Conservation (phyloP, 2,888 invertebrate species). For the Leptinotarsa tumamoca region DNA sequence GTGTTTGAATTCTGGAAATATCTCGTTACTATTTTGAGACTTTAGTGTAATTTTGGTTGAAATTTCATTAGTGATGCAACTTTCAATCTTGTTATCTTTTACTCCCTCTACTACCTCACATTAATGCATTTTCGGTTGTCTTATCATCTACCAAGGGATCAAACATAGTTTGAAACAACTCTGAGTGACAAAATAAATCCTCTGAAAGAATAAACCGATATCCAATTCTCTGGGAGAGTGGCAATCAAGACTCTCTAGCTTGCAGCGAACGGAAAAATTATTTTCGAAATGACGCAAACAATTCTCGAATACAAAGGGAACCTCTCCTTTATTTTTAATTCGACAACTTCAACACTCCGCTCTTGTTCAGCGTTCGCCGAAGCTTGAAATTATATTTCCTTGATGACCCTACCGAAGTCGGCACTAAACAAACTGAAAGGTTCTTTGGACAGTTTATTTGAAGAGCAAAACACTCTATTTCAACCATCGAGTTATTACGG, state of each 20-base stretch:
- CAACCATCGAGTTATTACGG: slow-evolving; percentile 22
- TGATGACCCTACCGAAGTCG: slow-evolving; percentile 28
- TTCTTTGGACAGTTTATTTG: slow-evolving; percentile 26
- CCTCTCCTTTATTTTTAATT: slow-evolving; percentile 22
- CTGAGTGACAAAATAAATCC: not conserved
- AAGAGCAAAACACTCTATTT: slow-evolving; percentile 24
- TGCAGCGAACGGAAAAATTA: slow-evolving; percentile 5
- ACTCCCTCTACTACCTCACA: too few species aligned
- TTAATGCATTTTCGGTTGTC: too few species aligned
- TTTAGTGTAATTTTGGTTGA: too few species aligned
- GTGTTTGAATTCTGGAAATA: too few species aligned
- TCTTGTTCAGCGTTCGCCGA: slow-evolving; percentile 23
- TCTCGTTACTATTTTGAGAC: too few species aligned
- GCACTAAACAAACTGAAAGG: slow-evolving; percentile 33
- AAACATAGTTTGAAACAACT: not conserved
- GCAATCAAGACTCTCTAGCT: not conserved
- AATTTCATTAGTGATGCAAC: too few species aligned
- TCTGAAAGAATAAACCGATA: not conserved
- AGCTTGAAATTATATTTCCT: slow-evolving; percentile 40
- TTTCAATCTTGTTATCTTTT: too few species aligned
- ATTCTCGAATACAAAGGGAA: slow-evolving; percentile 16
- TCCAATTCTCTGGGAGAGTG: not conserved
- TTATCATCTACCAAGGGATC: too few species aligned
- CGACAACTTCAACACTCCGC: slow-evolving; percentile 16
- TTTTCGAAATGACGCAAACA: slow-evolving; percentile 11